Evolutionary conservation across 1,140 invertebrate species (phyloP).

Genomic region (Zaprionus taronus): DNA sequence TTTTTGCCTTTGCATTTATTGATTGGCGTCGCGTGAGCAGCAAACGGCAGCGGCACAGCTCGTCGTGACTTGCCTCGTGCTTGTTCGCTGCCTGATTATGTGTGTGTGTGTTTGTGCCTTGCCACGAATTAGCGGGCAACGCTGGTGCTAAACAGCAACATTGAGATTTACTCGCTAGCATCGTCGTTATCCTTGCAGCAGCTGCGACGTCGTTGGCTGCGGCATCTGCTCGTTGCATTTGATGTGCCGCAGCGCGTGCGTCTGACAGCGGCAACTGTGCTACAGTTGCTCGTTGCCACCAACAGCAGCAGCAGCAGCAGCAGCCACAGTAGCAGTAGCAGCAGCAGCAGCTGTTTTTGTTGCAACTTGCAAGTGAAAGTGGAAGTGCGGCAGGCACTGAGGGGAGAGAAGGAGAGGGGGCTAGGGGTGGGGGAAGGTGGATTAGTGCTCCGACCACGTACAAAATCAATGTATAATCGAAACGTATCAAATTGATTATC

Average conservation of each 20-base stretch:
- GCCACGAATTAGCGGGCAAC: constrained; percentile 34
- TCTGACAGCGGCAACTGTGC: neutral
- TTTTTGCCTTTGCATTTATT: constrained; percentile 49
- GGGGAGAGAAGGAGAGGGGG: no score
- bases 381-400: constrained; percentile 17
- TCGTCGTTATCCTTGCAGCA: constrained; percentile 56
- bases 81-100: neutral
- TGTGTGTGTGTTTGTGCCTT: constrained; percentile 6
- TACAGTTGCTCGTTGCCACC: constrained; percentile 16
- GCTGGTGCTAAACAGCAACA: constrained; percentile 35
- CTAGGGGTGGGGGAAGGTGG: neutral
- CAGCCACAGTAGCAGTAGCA: neutral
- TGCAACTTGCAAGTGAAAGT: constrained; percentile 39
- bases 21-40: constrained; percentile 45
- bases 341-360: constrained; percentile 29
- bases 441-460: constrained; percentile 33
- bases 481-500: constrained; percentile 22
- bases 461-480: constrained; percentile 24
- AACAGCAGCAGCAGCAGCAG: neutral
- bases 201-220: constrained; percentile 9
- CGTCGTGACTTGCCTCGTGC: constrained; percentile 1
- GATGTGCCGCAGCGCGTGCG: constrained; percentile 9
- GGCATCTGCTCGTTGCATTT: constrained; percentile 24
- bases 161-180: constrained; percentile 53
- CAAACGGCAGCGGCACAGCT: neutral